A percentile compares a stretch with the other conserved stretches of the same genome.
These are phyloP conservation scores for Ochotona curzoniae DNA, from an alignment of 2,113 vertebrate genomes.

Conservation along the genomic window DNA sequence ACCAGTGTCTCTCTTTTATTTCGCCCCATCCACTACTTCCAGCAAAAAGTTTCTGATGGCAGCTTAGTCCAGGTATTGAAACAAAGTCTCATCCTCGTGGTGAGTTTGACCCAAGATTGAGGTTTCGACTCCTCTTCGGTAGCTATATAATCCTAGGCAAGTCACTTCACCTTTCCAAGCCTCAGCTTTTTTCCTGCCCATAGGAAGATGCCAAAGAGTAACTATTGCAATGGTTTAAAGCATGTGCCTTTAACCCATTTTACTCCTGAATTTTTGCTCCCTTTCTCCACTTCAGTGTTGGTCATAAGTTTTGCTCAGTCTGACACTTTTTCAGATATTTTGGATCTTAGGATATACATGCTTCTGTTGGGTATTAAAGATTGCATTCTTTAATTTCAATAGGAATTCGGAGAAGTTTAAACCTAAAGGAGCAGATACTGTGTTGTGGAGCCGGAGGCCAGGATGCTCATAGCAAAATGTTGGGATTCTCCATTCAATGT, in stretches of 20 bases:
- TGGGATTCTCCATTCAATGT: neutral
- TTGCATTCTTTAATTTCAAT: neutral
- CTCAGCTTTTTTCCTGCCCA: neutral
- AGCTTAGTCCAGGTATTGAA: neutral
- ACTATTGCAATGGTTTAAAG: neutral
- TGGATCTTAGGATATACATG: neutral
- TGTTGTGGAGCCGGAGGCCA: neutral
- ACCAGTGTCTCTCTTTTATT: neutral
- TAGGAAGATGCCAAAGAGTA: neutral
- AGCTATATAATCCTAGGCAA: neutral
- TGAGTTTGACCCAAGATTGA: neutral
- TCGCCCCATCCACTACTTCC: neutral
- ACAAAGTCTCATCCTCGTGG: neutral
- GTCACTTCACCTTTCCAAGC: neutral
- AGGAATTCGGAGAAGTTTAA: neutral
- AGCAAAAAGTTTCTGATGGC: neutral
- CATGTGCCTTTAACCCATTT: neutral
- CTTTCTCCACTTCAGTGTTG: neutral
- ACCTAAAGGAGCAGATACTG: neutral
- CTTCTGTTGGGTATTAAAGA: neutral
- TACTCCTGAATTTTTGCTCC: neutral
- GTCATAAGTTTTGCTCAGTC: neutral
- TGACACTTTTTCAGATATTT: neutral
- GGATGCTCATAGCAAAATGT: neutral
- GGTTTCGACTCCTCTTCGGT: neutral